Conservation (phyloP, 1,140 invertebrate species). For the Stegodyphus mimosarum region DNA sequence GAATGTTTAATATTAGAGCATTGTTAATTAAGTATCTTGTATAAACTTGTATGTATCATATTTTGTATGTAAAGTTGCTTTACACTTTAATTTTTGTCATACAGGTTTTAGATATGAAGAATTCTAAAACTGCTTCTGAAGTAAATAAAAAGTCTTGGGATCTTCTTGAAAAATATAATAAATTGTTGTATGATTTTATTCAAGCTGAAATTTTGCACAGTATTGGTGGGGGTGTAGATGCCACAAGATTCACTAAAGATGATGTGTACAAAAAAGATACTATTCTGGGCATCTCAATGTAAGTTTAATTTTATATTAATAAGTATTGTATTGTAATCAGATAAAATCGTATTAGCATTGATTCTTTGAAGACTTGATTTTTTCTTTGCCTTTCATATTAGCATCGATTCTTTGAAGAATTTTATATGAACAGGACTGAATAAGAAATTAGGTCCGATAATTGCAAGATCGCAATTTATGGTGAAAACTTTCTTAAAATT, state of each 20-base stretch:
- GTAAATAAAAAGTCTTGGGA: constrained; percentile 55
- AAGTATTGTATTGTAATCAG: too few species aligned
- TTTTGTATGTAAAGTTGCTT: background rate
- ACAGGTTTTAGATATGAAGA: background rate
- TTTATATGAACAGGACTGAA: too few species aligned
- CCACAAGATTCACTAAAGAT: constrained; percentile 69
- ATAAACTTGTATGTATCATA: too few species aligned
- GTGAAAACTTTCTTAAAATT: too few species aligned
- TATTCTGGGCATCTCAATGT: constrained; percentile 72
- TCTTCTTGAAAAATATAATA: constrained; percentile 65
- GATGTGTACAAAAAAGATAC: constrained; percentile 70
- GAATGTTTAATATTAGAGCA: too few species aligned
- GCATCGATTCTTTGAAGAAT: background rate
- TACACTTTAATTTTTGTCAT: background rate
- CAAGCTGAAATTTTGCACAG: constrained; percentile 68
- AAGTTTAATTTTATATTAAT: constrained; percentile 62
- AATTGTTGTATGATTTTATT: constrained; percentile 68
- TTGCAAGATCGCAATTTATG: too few species aligned
- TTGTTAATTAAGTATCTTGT: too few species aligned
- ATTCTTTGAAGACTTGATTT: too few species aligned
- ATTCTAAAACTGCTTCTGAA: background rate
- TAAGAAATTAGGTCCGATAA: too few species aligned
- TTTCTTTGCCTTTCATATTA: too few species aligned
- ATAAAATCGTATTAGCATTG: too few species aligned
- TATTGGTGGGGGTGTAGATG: constrained; percentile 70